Conservation (phyloP, 2,888 invertebrate genomes). For the Drosophila nigritarsus region DNA sequence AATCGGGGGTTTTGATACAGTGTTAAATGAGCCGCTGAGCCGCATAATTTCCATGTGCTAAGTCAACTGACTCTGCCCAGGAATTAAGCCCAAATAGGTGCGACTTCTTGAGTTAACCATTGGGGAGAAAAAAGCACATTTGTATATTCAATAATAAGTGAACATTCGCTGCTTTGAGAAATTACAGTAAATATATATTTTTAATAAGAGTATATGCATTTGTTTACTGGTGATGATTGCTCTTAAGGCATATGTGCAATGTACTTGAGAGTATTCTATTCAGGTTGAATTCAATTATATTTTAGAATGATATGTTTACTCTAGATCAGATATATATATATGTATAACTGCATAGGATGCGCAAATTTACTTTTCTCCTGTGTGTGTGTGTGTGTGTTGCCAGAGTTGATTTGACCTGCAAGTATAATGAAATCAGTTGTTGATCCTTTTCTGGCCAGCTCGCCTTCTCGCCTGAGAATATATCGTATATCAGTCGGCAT, state of each 20-base stretch:
- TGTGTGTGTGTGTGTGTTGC: constrained; percentile 17
- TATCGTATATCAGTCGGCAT: constrained; percentile 23
- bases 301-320: neutral
- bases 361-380: constrained; percentile 3
- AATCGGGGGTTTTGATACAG: constrained; percentile 5
- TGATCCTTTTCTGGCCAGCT: neutral
- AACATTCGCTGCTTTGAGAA: neutral
- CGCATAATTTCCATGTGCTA: constrained; percentile 56
- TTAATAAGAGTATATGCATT: neutral
- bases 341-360: neutral
- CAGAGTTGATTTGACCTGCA: constrained; percentile 24
- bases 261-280: neutral
- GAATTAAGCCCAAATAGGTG: neutral
- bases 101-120: neutral
- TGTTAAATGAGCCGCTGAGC: constrained; percentile 70
- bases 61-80: constrained; percentile 16
- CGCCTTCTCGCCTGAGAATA: neutral
- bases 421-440: constrained; percentile 33
- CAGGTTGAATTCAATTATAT: neutral
- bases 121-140: neutral
- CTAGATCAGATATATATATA: neutral
- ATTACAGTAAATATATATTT: neutral
- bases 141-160: neutral
- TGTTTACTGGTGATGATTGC: neutral
- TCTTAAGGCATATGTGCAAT: neutral